Evolutionary conservation across 2,113 vertebrate genomes (phyloP).

Genomic region (Brienomyrus longianalis): DNA sequence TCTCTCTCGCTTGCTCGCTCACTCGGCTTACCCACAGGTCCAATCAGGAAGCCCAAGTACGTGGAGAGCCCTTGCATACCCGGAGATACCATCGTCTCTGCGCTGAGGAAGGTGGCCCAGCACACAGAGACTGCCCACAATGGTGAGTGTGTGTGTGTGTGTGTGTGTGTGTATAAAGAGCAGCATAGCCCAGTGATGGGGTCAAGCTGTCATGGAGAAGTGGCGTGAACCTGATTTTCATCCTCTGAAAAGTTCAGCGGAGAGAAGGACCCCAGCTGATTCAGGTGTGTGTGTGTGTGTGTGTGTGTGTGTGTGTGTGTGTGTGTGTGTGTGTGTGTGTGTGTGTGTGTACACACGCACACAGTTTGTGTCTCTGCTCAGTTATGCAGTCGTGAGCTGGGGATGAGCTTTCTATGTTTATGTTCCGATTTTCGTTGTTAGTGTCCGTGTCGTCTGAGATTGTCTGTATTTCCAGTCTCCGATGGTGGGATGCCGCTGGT

Average conservation of each 20-base stretch:
- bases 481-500: background rate
- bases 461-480: background rate
- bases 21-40: slow-evolving; percentile 68
- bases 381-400: background rate
- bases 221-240: background rate
- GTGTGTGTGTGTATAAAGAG: background rate
- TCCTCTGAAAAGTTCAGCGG: background rate
- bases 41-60: slow-evolving; percentile 81
- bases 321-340: background rate
- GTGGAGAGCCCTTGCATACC: slow-evolving; percentile 80
- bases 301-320: background rate
- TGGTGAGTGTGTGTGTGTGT: slow-evolving; percentile 63
- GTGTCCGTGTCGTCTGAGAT: background rate
- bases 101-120: slow-evolving; percentile 59
- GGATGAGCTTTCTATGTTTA: background rate
- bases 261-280: background rate
- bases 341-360: background rate
- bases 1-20: slow-evolving; percentile 16
- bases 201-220: background rate
- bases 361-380: background rate
- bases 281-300: background rate
- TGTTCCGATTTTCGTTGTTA: background rate
- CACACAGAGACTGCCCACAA: slow-evolving; percentile 59
- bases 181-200: background rate
- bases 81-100: slow-evolving; percentile 66